Base-by-base conservation (phyloP, 2,113 vertebrate species). In the Eleginops maclovinus region DNA sequence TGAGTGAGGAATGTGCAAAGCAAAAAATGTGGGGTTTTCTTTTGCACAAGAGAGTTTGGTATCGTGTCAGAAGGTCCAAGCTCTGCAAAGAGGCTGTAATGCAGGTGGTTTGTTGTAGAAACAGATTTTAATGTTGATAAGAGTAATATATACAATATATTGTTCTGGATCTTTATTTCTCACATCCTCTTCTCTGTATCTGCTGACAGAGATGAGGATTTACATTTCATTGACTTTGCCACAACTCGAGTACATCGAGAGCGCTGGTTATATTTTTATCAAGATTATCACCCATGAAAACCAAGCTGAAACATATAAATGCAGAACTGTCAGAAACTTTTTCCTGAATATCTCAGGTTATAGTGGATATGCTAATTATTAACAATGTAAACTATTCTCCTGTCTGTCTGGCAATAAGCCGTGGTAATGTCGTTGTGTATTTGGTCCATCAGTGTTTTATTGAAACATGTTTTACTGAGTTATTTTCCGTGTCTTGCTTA, bases 301-400 rank as follows among this genome's bases (percentile, higher is more conserved):
- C 54, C 53, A 54, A 85, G 70, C 56, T 66, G 58, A 83, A 77
- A 67, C 10, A 28, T 69, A 77, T 28, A 69, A 50, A 55, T 49
- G 71, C 75, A 75, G 83, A 77, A 71, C 70, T 83, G 60, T 76
- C 55, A 31, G 54, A 76, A 72, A 46, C 74, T 68, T 76, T 83
- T 64, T 75, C 77, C 87, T 88, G 84, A 86, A 51, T 40, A 47
- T 81, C 87, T 89, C 89, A 89, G 88, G 89, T 84, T 74, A 84
- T 65, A 58, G 41, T 83, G 24, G 51, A 75, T 75, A 60, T 79
- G 51, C 66, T 82, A 26, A 12, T 88, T 77, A 67, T 66, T 77
- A 46, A 53, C 69, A 49, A 58, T 41, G 28, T 75, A 54, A 44
- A 41, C 41, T 75, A 41, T 53, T 77, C 28, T 41, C 36, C 69